Base-by-base conservation (phyloP, 2,888 invertebrate genomes). In the Andrena trimmerana region DNA sequence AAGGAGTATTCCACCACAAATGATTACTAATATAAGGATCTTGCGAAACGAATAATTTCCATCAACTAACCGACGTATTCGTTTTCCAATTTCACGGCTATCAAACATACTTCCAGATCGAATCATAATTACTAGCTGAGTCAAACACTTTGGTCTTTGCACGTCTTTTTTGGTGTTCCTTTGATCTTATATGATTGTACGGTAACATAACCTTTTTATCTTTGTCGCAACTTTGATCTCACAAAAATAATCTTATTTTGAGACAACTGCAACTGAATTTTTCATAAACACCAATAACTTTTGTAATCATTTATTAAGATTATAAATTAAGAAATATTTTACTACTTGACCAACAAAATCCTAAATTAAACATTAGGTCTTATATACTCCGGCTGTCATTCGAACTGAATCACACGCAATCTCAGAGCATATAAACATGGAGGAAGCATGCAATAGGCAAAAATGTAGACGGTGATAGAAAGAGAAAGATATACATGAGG, bases 1-100 rank as follows among this genome's bases (percentile, higher is more conserved):
- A 6, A 97, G 93, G 57, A 96, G 93, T 71, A 96, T 74, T 3
- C 89, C 92, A 54, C 93, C 90, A 69, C 90, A 90, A 7, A 92
- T 67, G 7, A 93, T 77, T 24, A 92, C 52, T 2, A 93, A 48
- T 20, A 93, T 24, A 2, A 93, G 85, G 50, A 93, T 89, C 81
- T 92, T 93, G 16, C 93, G 89, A 82, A 90, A 93, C 2, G 93
- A 93, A 63, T 91, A 93, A 89, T 93, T 93, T 10, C 90, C 89
- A 63, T 93, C 93, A 8, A 92, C 52, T 8, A 92, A 75, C 20
- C 93, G 90, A 62, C 92, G 88, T 24, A 93, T 80, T 13, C 93
- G 89, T 82, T 92, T 93, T 13, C 91, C 89, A 73, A 93, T 89
- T 70, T 93, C 93, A 48, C 91, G 90, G 24, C 88, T 86, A 70